These are phyloP conservation scores for Myanophis thanlyinensis DNA, from an alignment of 2,113 vertebrate genomes.

Conservation along the genomic window DNA sequence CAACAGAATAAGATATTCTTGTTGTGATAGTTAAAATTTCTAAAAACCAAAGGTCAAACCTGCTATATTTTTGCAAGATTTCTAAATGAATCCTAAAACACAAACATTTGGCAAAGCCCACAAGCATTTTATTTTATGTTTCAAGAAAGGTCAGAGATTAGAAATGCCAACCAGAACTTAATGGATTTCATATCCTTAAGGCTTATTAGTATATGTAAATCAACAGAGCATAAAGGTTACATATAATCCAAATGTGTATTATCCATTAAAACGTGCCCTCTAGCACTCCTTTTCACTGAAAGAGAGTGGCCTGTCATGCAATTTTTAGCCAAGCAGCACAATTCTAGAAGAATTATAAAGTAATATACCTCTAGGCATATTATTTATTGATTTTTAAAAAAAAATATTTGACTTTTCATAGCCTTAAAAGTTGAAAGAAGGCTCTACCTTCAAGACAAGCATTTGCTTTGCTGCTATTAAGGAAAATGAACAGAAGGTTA, in stretches of 20 bases:
- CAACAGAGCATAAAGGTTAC: not conserved
- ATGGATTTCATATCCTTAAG: not conserved
- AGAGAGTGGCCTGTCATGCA: not conserved
- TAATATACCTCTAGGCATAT: not conserved
- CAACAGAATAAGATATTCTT: not conserved
- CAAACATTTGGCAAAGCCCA: not conserved
- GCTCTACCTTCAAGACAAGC: not conserved
- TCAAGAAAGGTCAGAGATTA: conserved; percentile 3
- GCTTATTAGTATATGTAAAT: not conserved
- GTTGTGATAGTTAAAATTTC: not conserved
- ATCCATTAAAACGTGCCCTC: not conserved
- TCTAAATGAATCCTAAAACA: not conserved
- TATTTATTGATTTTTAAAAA: not conserved
- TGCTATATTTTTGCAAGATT: not conserved
- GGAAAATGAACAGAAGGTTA: not conserved
- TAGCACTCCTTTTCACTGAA: not conserved
- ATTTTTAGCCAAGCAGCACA: not conserved
- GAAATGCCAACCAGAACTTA: not conserved
- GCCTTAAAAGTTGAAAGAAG: not conserved
- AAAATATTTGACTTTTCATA: not conserved
- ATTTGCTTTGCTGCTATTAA: not conserved
- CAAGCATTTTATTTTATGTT: not conserved
- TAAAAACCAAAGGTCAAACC: not conserved
- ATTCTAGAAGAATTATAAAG: not conserved
- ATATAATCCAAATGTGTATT: not conserved